Evolutionary conservation across 2,797 vertebrate genomes (phyloP).

Genomic region (Clarias fuscus): DNA sequence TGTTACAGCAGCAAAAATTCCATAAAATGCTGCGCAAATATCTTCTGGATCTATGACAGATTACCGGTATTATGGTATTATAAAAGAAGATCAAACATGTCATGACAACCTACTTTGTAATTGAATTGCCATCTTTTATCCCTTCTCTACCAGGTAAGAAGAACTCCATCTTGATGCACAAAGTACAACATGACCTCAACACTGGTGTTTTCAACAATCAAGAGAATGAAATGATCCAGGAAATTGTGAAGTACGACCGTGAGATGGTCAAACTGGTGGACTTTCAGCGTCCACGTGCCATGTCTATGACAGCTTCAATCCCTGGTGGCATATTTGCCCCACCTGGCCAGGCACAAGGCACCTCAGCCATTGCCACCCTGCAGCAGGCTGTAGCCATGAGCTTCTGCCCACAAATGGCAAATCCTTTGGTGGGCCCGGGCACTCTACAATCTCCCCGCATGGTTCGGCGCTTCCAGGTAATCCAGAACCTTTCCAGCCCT

Average conservation of each 20-base stretch:
- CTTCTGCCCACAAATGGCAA: constrained; percentile 94
- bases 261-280: constrained; percentile 97
- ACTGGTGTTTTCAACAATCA: constrained; percentile 95
- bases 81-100: not conserved
- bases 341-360: constrained; percentile 78
- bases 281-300: constrained; percentile 81
- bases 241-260: constrained; percentile 97
- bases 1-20: not conserved
- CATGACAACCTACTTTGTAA: not conserved
- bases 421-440: constrained; percentile 79
- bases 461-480: constrained; percentile 84
- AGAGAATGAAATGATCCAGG: constrained; percentile 98
- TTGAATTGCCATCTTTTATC: not conserved
- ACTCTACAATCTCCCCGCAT: constrained; percentile 88
- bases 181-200: constrained; percentile 96
- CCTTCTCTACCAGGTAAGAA: constrained; percentile 83
- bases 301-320: constrained; percentile 79
- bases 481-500: constrained; percentile 82
- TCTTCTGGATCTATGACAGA: not conserved
- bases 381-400: constrained; percentile 98
- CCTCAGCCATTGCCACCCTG: constrained; percentile 91
- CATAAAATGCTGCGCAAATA: not conserved
- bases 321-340: constrained; percentile 83
- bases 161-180: constrained; percentile 95
- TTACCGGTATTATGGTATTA: not conserved